Base-by-base conservation (phyloP, 1,140 invertebrate genomes). In the Aphis gossypii region DNA sequence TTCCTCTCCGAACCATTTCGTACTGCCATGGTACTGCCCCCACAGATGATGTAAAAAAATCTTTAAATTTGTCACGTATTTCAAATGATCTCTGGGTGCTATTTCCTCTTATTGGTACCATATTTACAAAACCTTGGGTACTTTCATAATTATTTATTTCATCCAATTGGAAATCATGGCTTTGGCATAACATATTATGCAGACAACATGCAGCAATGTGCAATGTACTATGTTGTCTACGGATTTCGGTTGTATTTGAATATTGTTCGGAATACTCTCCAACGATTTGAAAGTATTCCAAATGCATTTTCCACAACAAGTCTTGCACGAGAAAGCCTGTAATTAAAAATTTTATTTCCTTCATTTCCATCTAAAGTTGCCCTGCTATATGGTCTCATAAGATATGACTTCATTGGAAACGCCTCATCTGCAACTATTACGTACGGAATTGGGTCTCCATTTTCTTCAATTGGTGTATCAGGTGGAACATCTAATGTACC, bases 301-400 rank as follows among this genome's bases (percentile, higher is more conserved):
- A 95, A 95, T 14, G 94, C 94, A 94, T 96, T 95, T 94, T 96
- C 95, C 20, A 95, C 94, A 8, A 95, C 95, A 88, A 94, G 92
- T 76, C 94, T 86, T 20, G 94, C 94, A n/a, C 94, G 51, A 82
- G 51, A 94, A 84, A 94, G 93, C 35, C 94, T 41, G 93, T 95
- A 95, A 90, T 95, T 95, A 94, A 94, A 95, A 48, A 95, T 54
- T 35, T 51, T 94, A 54, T 94, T 94, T 90, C 95, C 94, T 30
- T 30, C n/a, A 25, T 56, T 87, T 48, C 90, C 92, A 38, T 76
- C 90, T 48, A 90, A 60, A 38, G 94, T 54, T 25, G 90, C 35
- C 87, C 93, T 94, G 41, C 86, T 87, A 89, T 94, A 94, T 87
- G 48, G 93, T 94, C 94, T 95, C 94, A 95, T 94, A 82, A 95